phyloP scores from a whole-genome alignment of 2,797 vertebrate species.

The Coilia nasus region DNA sequence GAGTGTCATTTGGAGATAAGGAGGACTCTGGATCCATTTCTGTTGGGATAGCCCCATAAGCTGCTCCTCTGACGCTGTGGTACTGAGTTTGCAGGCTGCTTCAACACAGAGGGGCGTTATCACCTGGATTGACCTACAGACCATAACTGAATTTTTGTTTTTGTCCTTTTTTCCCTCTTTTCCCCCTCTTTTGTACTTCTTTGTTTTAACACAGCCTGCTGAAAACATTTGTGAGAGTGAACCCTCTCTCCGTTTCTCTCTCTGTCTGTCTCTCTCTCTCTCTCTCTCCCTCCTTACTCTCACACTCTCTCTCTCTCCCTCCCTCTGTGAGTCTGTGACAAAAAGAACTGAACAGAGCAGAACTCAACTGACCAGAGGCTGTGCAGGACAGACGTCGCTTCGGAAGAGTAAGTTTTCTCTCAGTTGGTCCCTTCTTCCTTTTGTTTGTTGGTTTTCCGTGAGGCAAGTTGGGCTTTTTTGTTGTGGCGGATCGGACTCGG shows the following conservation, averaged over 20 bases:
- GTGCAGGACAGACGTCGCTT: conserved; percentile 46
- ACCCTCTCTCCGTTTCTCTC: conserved; percentile 23
- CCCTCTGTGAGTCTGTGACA: conserved; percentile 4
- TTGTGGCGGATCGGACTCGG: conserved; percentile 56
- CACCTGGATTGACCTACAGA: conserved; percentile 62
- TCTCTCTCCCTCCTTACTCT: conserved; percentile 24
- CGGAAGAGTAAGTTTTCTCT: conserved; percentile 62
- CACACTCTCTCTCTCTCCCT: conserved; percentile 22
- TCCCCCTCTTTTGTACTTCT: neutral
- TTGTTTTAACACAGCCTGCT: conserved; percentile 53
- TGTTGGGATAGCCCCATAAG: conserved; percentile 14
- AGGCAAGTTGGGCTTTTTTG: conserved; percentile 43
- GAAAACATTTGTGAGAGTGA: conserved; percentile 51
- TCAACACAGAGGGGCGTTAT: conserved; percentile 41
- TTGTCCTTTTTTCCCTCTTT: conserved; percentile 8
- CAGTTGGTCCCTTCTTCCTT: conserved; percentile 28
- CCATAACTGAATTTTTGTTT: neutral
- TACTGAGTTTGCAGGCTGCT: conserved; percentile 12
- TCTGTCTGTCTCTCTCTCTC: conserved; percentile 28
- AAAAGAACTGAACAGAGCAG: neutral
- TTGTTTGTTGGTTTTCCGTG: conserved; percentile 29
- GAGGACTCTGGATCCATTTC: conserved; percentile 33
- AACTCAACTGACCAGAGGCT: conserved; percentile 15
- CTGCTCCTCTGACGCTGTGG: conserved; percentile 27
- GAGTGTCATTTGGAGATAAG: conserved; percentile 25